Evolutionary conservation across 2,888 invertebrate species (phyloP).

Genomic region (Limnephilus rhombicus): DNA sequence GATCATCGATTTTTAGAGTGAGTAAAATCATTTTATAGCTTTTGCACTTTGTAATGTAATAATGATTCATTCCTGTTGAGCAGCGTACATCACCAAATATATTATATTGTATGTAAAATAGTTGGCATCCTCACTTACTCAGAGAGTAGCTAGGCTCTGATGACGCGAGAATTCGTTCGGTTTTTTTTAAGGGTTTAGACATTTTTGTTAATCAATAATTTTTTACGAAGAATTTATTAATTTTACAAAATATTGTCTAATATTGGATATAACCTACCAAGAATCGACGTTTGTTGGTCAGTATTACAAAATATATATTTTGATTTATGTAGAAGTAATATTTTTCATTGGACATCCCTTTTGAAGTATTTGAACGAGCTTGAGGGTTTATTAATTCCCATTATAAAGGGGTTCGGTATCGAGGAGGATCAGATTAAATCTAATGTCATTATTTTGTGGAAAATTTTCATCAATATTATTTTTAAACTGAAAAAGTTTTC

Average conservation of each 20-base stretch:
- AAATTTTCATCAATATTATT: not conserved
- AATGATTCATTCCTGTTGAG: too few relatives aligned
- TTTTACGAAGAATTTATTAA: not conserved
- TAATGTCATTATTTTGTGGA: not conserved
- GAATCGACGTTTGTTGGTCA: not conserved
- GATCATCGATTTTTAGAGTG: conserved; percentile 81
- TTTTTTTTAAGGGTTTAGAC: too few relatives aligned
- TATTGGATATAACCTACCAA: not conserved
- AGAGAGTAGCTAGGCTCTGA: too few relatives aligned
- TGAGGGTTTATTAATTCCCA: not conserved
- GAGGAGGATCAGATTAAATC: not conserved
- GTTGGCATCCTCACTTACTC: too few relatives aligned
- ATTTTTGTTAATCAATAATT: not conserved
- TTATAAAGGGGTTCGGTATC: not conserved
- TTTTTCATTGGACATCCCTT: not conserved
- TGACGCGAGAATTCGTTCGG: too few relatives aligned
- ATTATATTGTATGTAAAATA: too few relatives aligned
- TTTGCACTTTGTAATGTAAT: not conserved
- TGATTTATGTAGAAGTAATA: not conserved
- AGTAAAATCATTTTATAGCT: conserved; percentile 70
- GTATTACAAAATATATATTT: not conserved
- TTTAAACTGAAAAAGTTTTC: not conserved
- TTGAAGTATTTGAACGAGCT: not conserved
- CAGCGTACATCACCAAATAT: too few relatives aligned
- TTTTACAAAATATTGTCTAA: not conserved